These are phyloP conservation scores for Pangasius macronema DNA, from an alignment of 2,797 vertebrate genomes.

Conservation along the genomic window DNA sequence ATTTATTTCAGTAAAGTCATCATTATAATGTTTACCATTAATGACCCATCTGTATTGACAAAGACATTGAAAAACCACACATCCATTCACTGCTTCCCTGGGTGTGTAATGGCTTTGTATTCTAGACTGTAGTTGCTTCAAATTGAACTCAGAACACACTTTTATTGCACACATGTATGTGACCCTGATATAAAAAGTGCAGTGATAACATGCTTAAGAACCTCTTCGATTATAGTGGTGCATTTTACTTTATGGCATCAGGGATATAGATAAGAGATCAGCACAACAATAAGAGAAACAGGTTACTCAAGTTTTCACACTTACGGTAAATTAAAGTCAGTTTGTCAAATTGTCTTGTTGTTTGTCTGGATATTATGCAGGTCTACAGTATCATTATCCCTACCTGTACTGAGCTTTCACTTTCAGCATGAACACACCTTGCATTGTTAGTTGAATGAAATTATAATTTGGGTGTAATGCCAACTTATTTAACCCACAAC, in stretches of 20 bases:
- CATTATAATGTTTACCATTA: slow-evolving; percentile 12
- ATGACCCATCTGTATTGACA: slow-evolving; percentile 10
- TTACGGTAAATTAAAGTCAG: no score
- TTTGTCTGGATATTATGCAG: background rate
- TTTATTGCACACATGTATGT: background rate
- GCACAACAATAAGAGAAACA: background rate
- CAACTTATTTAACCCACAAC: background rate
- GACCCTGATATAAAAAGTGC: background rate
- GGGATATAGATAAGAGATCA: background rate
- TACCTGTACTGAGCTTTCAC: background rate
- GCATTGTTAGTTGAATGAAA: background rate
- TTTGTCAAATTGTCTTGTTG: background rate
- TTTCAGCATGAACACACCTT: background rate
- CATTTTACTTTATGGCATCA: background rate
- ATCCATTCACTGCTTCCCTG: background rate
- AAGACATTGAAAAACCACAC: background rate
- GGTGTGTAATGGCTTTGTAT: background rate
- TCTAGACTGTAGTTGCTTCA: background rate
- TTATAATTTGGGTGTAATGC: background rate
- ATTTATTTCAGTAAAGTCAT: slow-evolving; percentile 2
- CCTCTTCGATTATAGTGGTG: background rate
- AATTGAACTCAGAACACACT: background rate
- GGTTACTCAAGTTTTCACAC: background rate
- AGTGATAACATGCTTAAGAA: background rate
- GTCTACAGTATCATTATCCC: background rate